Evolutionary conservation across 1,140 invertebrate species (phyloP), one percentile per base, ranked within the genome.

Genomic region (Apocrypta bakeri): DNA sequence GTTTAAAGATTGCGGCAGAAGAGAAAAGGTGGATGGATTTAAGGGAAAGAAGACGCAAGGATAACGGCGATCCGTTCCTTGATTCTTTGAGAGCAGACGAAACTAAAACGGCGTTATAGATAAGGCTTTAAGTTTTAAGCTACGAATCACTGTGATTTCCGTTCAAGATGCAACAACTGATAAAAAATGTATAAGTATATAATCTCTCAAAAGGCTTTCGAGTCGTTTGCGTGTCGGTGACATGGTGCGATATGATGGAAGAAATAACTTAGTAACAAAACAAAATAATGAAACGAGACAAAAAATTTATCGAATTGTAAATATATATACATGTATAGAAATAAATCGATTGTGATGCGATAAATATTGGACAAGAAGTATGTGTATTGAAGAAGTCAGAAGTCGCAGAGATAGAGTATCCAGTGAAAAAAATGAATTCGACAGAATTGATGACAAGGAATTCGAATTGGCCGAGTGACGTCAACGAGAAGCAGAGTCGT

Each of bases 61-160:
- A 40, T 48, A 79, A 48, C 31, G 17, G 37, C 68, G 66, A 8
- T 82, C 40, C 40, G 64, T 82, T 69, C 48, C 72, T 75, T 68
- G 48, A 33, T 37, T 68, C 61, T 76, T 68, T 40, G 21, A 75
- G 37, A 76, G 42, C 17, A 76, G 48, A 56, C 12, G 21, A 72
- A 80, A 71, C 37, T 29, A 79, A 25, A 42, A 73, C 0, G 37
- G 71, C 80, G 71, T 81, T 48, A 56, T 21, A 69, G 17, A 66
- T 69, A 81, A 72, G 56, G 56, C 56, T 74, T 81, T 84, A 78
- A 77, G 63, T 82, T 85, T 81, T 83, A 83, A 85, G 81, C 81
- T 81, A 81, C 78, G 74, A 83, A 76, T 73, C 82, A 83, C 82
- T 85, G 85, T 85, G 85, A 86, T 86, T 86, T 85, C 73, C 81